A percentile compares a stretch with the other conserved stretches of the same genome.
These are phyloP conservation scores for Mormyrus hasselquistii DNA, from an alignment of 2,797 vertebrate species.

Conservation along the genomic window DNA sequence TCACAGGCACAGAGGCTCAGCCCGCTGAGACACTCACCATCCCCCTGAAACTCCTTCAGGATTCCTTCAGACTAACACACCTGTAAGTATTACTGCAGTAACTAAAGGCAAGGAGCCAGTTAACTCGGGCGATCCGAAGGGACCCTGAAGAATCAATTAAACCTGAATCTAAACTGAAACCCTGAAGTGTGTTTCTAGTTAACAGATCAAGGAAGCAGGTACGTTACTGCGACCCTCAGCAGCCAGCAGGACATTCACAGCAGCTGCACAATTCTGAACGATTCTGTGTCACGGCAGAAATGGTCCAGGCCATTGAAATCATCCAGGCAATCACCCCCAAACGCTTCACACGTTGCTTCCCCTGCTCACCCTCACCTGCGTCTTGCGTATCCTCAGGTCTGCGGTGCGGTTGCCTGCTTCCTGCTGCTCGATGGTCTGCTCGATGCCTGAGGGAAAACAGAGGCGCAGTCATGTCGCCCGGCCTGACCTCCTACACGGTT, in stretches of 20 bases:
- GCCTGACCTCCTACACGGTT: background rate
- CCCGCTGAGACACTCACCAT: background rate
- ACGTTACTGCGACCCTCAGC: background rate
- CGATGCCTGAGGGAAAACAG: constrained; percentile 67
- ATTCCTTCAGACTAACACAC: background rate
- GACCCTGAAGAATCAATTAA: background rate
- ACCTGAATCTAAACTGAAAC: background rate
- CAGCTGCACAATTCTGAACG: too few species aligned
- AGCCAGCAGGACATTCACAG: background rate
- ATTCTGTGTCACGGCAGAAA: too few species aligned
- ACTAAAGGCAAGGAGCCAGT: background rate
- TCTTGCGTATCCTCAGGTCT: constrained; percentile 93
- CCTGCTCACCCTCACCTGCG: constrained; percentile 68
- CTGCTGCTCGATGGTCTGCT: constrained; percentile 89
- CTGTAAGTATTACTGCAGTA: background rate
- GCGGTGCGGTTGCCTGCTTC: constrained; percentile 85
- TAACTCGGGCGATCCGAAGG: background rate
- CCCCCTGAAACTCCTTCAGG: background rate
- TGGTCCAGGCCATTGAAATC: too few species aligned
- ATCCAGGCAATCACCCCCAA: background rate
- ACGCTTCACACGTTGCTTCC: background rate
- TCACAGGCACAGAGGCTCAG: background rate
- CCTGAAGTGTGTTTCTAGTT: background rate
- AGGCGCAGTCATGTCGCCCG: background rate
- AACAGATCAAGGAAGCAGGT: background rate